These are phyloP conservation scores for Canis aureus DNA, from an alignment of 2,113 vertebrate genomes.

Conservation along the genomic window DNA sequence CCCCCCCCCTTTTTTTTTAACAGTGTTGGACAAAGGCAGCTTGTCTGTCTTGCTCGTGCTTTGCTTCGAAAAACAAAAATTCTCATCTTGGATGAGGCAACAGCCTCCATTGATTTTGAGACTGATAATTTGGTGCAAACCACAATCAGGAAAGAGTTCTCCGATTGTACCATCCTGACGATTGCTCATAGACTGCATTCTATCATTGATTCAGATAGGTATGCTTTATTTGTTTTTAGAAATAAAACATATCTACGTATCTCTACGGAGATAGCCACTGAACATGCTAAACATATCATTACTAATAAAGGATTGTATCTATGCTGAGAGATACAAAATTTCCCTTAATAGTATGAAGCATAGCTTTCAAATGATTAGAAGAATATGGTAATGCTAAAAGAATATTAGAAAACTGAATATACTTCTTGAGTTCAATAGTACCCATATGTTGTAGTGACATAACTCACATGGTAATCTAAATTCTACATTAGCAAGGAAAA, in stretches of 20 bases:
- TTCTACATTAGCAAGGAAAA: background rate
- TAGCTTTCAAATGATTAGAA: background rate
- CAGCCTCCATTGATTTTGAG: conserved; percentile 83
- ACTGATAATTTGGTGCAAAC: conserved; percentile 82
- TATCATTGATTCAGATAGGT: conserved; percentile 84
- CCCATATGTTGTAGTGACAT: background rate
- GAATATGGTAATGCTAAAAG: background rate
- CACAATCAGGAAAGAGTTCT: conserved; percentile 83
- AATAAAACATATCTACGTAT: background rate
- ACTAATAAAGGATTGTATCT: background rate
- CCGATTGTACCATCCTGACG: conserved; percentile 83
- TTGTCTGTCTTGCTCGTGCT: conserved; percentile 85
- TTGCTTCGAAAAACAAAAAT: conserved; percentile 85
- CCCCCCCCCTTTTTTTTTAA: background rate
- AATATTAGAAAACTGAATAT: background rate
- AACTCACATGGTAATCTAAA: background rate
- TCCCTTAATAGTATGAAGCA: background rate
- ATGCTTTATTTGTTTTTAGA: conserved; percentile 51
- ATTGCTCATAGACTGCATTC: conserved; percentile 83
- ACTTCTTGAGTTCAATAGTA: background rate
- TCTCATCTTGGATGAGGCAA: conserved; percentile 85
- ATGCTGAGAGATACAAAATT: background rate
- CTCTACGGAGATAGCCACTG: background rate
- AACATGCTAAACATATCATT: background rate
- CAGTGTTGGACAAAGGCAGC: conserved; percentile 85